Percentiles rank a stretch among this genome's conserved stretches.
Conservation (phyloP, 23 tunicate genomes). For the Halocynthia roretzi region DNA sequence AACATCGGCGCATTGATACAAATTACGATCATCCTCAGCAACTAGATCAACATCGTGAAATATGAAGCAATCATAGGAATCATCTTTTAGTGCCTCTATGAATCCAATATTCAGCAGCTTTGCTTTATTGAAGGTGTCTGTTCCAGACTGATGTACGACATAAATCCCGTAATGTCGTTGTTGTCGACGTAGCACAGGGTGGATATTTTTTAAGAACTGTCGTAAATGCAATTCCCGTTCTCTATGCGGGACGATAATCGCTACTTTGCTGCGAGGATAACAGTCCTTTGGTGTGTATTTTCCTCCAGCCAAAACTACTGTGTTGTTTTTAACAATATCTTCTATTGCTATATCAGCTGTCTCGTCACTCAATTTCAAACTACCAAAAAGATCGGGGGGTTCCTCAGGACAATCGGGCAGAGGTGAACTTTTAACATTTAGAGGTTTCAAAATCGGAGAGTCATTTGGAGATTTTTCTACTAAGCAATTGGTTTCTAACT, state of each 20-base stretch:
- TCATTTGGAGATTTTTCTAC: too few species aligned
- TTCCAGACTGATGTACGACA: conserved; percentile 63
- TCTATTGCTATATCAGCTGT: too few species aligned
- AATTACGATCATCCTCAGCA: conserved; percentile 68
- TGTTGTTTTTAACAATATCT: too few species aligned
- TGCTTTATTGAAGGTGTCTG: conserved; percentile 76
- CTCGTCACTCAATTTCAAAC: too few species aligned
- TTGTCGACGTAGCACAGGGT: conserved; percentile 76
- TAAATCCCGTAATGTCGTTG: conserved; percentile 73
- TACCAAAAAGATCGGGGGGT: too few species aligned
- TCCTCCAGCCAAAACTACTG: conserved; percentile 4
- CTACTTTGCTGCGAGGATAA: conserved; percentile 52
- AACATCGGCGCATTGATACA: conserved; percentile 75
- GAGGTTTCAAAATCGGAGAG: too few species aligned
- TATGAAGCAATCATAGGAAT: conserved; percentile 58
- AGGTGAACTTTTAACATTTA: too few species aligned
- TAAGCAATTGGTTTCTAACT: too few species aligned
- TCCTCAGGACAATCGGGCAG: too few species aligned
- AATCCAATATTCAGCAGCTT: conserved; percentile 74
- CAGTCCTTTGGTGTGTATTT: conserved; percentile 47
- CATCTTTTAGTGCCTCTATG: conserved; percentile 51
- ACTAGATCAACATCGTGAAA: conserved; percentile 85
- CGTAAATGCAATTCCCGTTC: conserved; percentile 62
- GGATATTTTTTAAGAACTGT: conserved; percentile 47
- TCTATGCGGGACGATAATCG: conserved; percentile 83